These are phyloP conservation scores for Acanthisitta chloris DNA, from an alignment of 2,113 vertebrate genomes.

Conservation along the genomic window DNA sequence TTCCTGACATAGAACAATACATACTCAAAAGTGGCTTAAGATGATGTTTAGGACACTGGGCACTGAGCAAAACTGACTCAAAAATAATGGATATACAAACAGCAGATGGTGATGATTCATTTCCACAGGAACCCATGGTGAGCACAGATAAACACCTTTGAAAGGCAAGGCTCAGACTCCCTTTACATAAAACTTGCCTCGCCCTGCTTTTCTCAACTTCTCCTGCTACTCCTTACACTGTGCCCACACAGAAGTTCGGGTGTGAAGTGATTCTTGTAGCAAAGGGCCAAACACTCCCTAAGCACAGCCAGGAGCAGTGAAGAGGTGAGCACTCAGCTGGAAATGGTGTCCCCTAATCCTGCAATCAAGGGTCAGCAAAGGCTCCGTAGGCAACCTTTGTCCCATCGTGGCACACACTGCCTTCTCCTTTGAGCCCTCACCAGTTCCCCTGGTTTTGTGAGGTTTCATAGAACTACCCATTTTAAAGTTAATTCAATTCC, in stretches of 20 bases:
- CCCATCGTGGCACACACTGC: neutral
- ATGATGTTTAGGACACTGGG: neutral
- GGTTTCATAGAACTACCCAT: neutral
- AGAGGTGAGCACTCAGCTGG: neutral
- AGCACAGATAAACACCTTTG: neutral
- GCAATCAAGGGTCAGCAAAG: neutral
- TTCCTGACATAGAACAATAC: neutral
- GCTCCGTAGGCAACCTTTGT: accelerated
- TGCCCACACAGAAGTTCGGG: too few species aligned
- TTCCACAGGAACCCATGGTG: neutral
- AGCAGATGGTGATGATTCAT: neutral
- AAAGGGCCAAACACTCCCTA: neutral
- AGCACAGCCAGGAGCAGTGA: neutral
- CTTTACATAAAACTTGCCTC: too few species aligned
- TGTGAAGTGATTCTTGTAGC: neutral
- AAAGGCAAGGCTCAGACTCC: neutral
- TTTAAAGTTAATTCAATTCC: neutral
- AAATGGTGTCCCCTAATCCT: neutral
- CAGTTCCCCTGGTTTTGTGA: neutral
- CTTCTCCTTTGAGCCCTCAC: neutral
- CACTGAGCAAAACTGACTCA: neutral
- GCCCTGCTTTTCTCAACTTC: neutral
- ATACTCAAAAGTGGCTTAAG: neutral
- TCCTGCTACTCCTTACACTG: too few species aligned
- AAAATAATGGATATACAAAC: neutral